Conservation (phyloP, 2,797 vertebrate genomes). For the Acanthiza pusilla region DNA sequence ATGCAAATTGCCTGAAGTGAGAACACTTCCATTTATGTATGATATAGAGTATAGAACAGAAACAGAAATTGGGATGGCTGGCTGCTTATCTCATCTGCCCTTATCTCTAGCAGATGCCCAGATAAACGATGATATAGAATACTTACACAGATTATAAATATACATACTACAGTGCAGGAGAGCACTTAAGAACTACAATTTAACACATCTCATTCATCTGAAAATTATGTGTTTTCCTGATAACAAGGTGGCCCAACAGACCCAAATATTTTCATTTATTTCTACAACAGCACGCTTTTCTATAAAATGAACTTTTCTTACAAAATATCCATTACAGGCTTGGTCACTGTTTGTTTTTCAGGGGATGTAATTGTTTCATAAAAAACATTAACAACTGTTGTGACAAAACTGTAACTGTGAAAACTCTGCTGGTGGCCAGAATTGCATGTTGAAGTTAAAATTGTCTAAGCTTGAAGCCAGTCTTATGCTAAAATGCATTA, state of each 20-base stretch:
- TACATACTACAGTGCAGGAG: not conserved
- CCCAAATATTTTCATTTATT: not conserved
- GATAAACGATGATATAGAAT: conserved; percentile 15
- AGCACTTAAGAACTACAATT: not conserved
- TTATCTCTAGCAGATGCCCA: conserved; percentile 23
- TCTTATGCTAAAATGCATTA: not conserved
- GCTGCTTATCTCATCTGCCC: conserved; percentile 18
- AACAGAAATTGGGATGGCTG: not conserved
- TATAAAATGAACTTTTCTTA: not conserved
- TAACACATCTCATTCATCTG: not conserved
- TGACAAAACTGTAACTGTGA: not conserved
- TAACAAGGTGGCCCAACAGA: not conserved
- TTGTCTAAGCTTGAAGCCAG: not conserved
- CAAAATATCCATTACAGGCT: not conserved
- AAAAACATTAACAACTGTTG: not conserved
- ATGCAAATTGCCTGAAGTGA: not conserved
- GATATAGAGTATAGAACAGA: not conserved
- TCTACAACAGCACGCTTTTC: not conserved
- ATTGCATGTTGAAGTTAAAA: not conserved
- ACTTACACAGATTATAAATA: not conserved
- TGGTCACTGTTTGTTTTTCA: not conserved
- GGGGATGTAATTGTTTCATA: not conserved
- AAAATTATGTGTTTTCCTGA: not conserved
- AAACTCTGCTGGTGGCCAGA: not conserved
- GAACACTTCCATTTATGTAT: not conserved